phyloP scores from a whole-genome alignment of 2,113 vertebrate genomes.

The Entomyzon cyanotis region DNA sequence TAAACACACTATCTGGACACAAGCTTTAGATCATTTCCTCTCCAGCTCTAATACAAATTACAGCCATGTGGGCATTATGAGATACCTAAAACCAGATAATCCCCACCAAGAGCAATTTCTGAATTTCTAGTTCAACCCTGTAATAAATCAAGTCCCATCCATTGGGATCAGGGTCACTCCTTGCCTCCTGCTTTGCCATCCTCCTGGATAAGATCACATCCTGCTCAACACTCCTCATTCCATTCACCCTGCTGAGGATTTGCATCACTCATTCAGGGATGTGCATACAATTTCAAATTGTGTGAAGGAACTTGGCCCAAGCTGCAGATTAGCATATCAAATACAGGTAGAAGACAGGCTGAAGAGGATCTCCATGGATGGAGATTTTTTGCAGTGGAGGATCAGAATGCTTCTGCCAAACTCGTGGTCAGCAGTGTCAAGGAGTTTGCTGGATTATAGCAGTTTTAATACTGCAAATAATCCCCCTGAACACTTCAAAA shows the following conservation, averaged over 20 bases:
- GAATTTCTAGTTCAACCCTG: neutral
- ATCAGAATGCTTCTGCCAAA: neutral
- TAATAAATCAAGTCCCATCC: neutral
- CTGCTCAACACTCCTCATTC: neutral
- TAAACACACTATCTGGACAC: neutral
- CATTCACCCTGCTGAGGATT: neutral
- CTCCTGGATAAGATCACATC: neutral
- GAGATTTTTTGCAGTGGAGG: neutral
- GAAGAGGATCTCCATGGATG: neutral
- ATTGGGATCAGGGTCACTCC: neutral
- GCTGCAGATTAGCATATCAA: neutral
- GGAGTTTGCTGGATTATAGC: neutral
- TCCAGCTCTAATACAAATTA: neutral
- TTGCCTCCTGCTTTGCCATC: neutral
- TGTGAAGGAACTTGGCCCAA: neutral
- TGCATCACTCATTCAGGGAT: neutral
- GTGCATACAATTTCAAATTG: neutral
- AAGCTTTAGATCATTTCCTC: neutral
- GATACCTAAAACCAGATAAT: neutral
- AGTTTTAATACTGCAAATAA: neutral
- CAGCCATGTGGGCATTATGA: neutral
- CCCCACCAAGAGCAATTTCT: neutral
- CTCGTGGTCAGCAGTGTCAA: neutral
- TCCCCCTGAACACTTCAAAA: neutral
- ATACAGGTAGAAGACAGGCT: neutral